A percentile compares a stretch with the other conserved stretches of the same genome.
Conservation (phyloP, 2,797 vertebrate species). For the Ambastaia sidthimunki region DNA sequence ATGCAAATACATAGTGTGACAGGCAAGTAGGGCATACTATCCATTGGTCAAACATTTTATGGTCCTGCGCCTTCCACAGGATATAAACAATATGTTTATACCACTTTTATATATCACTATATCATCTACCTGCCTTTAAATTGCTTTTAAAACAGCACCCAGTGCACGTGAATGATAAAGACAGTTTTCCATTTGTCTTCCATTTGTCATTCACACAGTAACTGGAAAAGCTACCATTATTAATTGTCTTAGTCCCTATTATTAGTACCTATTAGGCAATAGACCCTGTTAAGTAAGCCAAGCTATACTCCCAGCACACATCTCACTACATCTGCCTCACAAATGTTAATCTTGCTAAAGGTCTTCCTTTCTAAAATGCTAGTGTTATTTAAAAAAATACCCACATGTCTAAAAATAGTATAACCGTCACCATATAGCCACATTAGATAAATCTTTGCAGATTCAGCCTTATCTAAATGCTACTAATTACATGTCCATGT, state of each 20-base stretch:
- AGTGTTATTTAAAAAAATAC: constrained; percentile 37
- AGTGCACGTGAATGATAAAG: no score
- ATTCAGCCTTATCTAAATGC: constrained; percentile 28
- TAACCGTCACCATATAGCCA: constrained; percentile 35
- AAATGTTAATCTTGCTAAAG: constrained; percentile 51
- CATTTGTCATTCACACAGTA: neutral
- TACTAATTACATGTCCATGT: constrained; percentile 29
- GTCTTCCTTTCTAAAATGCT: constrained; percentile 47
- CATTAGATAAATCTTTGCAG: constrained; percentile 41
- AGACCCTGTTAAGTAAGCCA: neutral
- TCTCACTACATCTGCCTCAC: constrained; percentile 52
- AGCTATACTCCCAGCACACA: constrained; percentile 22
- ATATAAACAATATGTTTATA: no score
- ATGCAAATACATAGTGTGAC: no score
- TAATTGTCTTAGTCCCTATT: neutral
- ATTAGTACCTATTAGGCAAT: constrained; percentile 10
- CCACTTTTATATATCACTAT: no score
- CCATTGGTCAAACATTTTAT: no score
- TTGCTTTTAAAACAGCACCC: no score
- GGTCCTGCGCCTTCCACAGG: no score
- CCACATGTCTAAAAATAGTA: constrained; percentile 47
- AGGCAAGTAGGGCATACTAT: no score
- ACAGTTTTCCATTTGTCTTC: no score
- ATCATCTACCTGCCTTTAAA: no score
- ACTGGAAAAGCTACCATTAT: neutral